Evolutionary conservation across 2,113 vertebrate genomes (phyloP).

Genomic region (Rallus limicola): DNA sequence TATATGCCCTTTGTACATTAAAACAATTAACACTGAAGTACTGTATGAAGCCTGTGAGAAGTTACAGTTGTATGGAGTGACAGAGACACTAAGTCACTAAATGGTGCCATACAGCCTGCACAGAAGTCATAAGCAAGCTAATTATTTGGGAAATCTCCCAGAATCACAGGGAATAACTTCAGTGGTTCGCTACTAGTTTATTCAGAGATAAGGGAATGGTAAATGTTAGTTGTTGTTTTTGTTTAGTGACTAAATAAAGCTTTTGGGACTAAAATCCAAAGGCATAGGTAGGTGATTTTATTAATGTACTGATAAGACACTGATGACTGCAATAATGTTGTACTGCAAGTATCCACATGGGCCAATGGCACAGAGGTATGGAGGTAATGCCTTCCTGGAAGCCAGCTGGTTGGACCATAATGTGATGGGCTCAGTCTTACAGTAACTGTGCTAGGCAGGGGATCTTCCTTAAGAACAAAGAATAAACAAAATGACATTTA

Average conservation of each 20-base stretch:
- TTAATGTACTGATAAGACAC: not conserved
- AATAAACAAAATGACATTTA: not conserved
- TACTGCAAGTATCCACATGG: not conserved
- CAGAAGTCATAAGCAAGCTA: not conserved
- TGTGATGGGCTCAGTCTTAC: not conserved
- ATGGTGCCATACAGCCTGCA: not conserved
- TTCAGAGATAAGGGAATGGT: not conserved
- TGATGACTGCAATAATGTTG: not conserved
- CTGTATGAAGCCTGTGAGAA: not conserved
- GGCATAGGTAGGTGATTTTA: not conserved
- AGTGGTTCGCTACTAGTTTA: not conserved
- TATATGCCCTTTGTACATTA: conserved; percentile 25
- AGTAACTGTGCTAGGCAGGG: not conserved
- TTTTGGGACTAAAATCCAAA: not conserved
- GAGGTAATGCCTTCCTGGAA: not conserved
- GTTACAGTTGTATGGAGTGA: not conserved
- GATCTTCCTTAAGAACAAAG: not conserved
- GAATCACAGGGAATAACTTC: not conserved
- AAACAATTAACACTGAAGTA: conserved; percentile 45
- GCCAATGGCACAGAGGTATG: not conserved
- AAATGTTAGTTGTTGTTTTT: not conserved
- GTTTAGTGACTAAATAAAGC: not conserved
- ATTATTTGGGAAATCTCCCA: not conserved
- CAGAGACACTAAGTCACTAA: conserved; percentile 23
- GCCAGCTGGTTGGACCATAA: not conserved